These are phyloP conservation scores for Castor canadensis DNA, from an alignment of 2,113 vertebrate genomes.

Conservation along the genomic window DNA sequence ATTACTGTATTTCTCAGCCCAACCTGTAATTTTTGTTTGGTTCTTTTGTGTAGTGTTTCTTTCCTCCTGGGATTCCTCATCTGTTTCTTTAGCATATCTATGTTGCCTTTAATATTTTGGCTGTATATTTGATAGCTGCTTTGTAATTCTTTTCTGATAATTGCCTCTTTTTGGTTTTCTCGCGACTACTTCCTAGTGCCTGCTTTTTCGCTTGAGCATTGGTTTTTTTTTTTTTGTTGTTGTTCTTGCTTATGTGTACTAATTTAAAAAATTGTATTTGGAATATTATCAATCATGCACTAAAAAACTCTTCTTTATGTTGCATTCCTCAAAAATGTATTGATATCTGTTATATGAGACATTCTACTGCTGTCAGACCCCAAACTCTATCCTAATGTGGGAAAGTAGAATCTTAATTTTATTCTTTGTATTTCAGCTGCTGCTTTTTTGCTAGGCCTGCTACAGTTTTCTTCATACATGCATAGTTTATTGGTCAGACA, in stretches of 20 bases:
- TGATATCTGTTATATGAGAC: background rate
- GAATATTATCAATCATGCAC: too few species aligned
- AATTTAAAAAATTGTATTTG: background rate
- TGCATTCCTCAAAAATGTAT: too few species aligned
- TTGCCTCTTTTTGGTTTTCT: background rate
- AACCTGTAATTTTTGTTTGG: background rate
- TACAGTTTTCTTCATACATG: background rate
- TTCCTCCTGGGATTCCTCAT: background rate
- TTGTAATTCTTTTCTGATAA: background rate
- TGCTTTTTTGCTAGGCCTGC: background rate
- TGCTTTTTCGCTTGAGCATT: too few species aligned
- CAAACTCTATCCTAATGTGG: background rate
- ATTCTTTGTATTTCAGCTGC: background rate
- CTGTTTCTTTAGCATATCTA: background rate
- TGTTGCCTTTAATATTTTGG: background rate
- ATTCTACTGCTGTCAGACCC: background rate
- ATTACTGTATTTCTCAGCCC: background rate
- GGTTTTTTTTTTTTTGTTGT: background rate
- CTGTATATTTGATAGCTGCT: background rate
- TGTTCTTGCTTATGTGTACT: background rate
- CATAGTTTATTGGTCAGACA: background rate
- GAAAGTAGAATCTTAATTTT: background rate
- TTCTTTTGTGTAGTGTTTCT: background rate
- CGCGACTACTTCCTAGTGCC: background rate
- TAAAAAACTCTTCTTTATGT: background rate